Evolutionary conservation across 1,140 invertebrate genomes (phyloP), one percentile per base, ranked within the genome.

Genomic region (Magallana angulata): DNA sequence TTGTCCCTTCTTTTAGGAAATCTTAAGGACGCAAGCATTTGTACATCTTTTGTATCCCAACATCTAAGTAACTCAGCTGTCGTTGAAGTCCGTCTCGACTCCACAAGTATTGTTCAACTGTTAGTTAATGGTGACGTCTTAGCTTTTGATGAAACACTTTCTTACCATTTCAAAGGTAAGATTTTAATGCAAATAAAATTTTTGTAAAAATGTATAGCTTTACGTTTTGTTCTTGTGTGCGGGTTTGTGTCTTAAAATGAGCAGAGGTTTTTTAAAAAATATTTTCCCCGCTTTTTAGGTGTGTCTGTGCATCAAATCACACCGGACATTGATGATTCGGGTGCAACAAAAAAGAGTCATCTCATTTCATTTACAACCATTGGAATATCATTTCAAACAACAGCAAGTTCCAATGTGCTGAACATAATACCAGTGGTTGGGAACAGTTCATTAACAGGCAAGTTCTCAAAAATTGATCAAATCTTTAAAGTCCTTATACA

Each of bases 71-170:
- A 12, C 9, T 84, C 82, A 0, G 88, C 71, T 24, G 16, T 84
- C n/a, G 82, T 89, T 3, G 88, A 89, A 84, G 68, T 89, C 11
- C 80, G 64, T 18, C 64, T 89, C 12, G 86, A 89, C 60, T 68
- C 80, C 36, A 89, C 84, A 8, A 71, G 85, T 76, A 57, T 62
- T 16, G 60, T 48, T 56, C 85, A 86, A 56, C 58, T 89, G 14
- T 57, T 86, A 18, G 56, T 86, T 1, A 89, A 89, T 80, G 85
- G 88, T 30, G 59, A 89, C 11, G 16, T 71, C 0, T 18, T 86
- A 7, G 88, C 86, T 30, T 80, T 86, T 18, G 18, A 14, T 0
- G 85, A 84, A 24, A 56, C 68, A 0, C 60, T 60, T 1, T 36
- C 36, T 8, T 16, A 56, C 57, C 11, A 62, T 7, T 83, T 83